A percentile compares a stretch with the other conserved stretches of the same genome.
Evolutionary conservation across 2,113 vertebrate genomes (phyloP).

Genomic region (Gambusia affinis): DNA sequence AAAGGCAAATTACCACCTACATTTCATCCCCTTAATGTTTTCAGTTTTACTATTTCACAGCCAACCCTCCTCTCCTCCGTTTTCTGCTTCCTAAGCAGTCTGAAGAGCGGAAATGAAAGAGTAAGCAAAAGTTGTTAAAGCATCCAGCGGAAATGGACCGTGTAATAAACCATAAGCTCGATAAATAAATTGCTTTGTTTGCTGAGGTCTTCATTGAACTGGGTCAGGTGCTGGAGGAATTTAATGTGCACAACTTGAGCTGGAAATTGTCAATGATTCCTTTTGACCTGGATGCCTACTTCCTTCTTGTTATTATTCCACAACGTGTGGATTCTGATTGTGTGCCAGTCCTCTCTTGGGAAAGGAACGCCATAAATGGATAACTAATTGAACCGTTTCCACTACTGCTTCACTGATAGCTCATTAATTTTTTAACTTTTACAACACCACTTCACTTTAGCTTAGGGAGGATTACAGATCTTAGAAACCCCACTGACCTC

Average conservation of each 20-base stretch:
- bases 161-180: conserved; percentile 49
- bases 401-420: conserved; percentile 7
- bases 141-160: conserved; percentile 43
- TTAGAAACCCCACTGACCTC: conserved; percentile 81
- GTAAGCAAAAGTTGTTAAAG: conserved; percentile 12
- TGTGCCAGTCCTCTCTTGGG: not conserved
- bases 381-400: conserved; percentile 18
- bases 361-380: conserved; percentile 1
- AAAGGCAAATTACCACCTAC: conserved; percentile 5
- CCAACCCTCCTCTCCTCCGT: not conserved
- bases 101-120: conserved; percentile 14
- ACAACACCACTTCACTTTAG: not conserved
- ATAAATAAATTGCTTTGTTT: conserved; percentile 57
- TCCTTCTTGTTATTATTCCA: not conserved
- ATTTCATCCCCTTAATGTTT: conserved; percentile 4
- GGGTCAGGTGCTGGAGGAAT: conserved; percentile 16
- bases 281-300: not conserved
- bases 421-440: conserved; percentile 53
- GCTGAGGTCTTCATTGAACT: conserved; percentile 18
- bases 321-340: not conserved
- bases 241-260: conserved; percentile 17
- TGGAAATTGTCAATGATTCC: not conserved
- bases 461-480: not conserved
- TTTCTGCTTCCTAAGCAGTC: conserved; percentile 18
- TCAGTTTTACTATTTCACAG: conserved; percentile 12